A percentile compares a stretch with the other conserved stretches of the same genome.
Conservation (phyloP, 1,140 invertebrate species). For the Drosophila triauraria region DNA sequence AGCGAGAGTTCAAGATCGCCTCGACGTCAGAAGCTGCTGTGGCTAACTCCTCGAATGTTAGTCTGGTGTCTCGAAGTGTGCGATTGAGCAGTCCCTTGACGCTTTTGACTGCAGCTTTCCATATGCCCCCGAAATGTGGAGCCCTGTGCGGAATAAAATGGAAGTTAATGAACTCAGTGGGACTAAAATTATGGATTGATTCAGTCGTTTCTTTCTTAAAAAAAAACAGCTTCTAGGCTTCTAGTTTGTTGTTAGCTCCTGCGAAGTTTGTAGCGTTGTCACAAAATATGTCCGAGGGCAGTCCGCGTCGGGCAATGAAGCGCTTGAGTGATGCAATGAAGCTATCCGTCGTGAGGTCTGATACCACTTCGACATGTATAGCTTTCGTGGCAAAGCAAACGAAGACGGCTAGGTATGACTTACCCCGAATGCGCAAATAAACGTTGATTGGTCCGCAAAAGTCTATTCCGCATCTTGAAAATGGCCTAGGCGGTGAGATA, state of each 20-base stretch:
- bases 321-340: too few species aligned
- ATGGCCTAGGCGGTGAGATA: not conserved
- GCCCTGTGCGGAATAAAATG: not conserved
- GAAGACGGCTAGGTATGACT: not conserved
- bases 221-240: too few species aligned
- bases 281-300: not conserved
- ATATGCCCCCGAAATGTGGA: not conserved
- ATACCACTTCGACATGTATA: not conserved
- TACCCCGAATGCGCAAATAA: not conserved
- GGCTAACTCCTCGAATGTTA: not conserved
- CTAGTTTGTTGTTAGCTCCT: too few species aligned
- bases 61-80: not conserved
- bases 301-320: too few species aligned
- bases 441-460: not conserved
- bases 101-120: not conserved
- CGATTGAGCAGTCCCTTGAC: not conserved
- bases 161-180: not conserved
- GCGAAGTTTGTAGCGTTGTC: not conserved
- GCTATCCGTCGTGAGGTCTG: not conserved
- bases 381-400: not conserved
- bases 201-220: not conserved
- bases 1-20: conserved; percentile 6
- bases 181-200: not conserved
- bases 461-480: not conserved
- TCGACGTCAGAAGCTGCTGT: not conserved